These are phyloP conservation scores for Dinoponera quadriceps DNA, from an alignment of 1,140 invertebrate genomes.

Conservation along the genomic window DNA sequence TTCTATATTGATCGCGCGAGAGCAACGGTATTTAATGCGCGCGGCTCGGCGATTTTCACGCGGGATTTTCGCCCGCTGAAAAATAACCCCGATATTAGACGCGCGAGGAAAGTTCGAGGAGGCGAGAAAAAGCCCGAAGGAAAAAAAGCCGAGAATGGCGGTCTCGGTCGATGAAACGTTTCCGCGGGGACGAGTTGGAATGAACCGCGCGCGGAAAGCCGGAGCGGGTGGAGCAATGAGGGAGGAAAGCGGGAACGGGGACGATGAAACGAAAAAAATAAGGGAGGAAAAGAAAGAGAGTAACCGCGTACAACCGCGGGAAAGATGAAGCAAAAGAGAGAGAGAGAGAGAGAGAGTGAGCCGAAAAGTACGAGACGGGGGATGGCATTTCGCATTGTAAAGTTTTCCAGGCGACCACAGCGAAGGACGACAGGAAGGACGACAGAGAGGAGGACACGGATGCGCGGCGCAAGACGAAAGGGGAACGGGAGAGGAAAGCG, in stretches of 20 bases:
- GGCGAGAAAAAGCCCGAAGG: slow-evolving; percentile 57
- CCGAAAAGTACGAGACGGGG: slow-evolving; percentile 69
- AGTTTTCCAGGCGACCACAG: slow-evolving; percentile 77
- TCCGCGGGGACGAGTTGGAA: slow-evolving; percentile 78
- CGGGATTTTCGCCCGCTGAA: slow-evolving; percentile 38
- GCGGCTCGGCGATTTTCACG: slow-evolving; percentile 26
- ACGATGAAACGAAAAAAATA: slow-evolving; percentile 6
- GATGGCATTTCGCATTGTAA: slow-evolving; percentile 79
- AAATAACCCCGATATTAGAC: slow-evolving; percentile 65
- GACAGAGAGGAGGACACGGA: slow-evolving; percentile 40
- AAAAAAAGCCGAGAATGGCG: slow-evolving; percentile 49
- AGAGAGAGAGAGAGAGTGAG: not conserved
- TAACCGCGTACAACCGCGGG: slow-evolving; percentile 41
- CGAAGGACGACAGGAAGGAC: slow-evolving; percentile 29
- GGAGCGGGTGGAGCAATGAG: slow-evolving; percentile 45
- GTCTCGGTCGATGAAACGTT: slow-evolving; percentile 83
- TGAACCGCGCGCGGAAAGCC: slow-evolving; percentile 66
- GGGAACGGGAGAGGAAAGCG: slow-evolving; percentile 59
- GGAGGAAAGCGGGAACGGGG: slow-evolving; percentile 1
- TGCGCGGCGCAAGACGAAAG: slow-evolving; percentile 57
- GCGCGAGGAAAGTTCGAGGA: slow-evolving; percentile 69
- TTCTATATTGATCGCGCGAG: slow-evolving; percentile 9
- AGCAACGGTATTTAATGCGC: slow-evolving; percentile 36
- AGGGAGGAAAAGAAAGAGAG: slow-evolving; percentile 52
- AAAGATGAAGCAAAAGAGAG: slow-evolving; percentile 22